These are phyloP conservation scores for Papilio helenus DNA, from an alignment of 1,140 invertebrate species.

Conservation along the genomic window DNA sequence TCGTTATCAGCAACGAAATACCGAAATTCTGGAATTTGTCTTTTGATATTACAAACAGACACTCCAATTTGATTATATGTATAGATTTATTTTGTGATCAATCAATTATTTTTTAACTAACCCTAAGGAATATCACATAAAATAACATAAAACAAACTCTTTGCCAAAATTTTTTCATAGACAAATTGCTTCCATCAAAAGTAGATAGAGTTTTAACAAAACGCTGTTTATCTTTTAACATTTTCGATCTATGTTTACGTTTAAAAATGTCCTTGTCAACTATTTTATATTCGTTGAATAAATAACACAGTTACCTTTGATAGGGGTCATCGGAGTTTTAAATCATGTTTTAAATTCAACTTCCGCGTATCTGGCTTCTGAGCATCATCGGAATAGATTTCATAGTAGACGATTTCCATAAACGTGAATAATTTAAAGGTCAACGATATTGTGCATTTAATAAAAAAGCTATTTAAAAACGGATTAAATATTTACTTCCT, in stretches of 20 bases:
- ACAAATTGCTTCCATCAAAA: background rate
- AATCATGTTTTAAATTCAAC: conserved; percentile 17
- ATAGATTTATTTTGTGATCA: too few relatives aligned
- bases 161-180: too few relatives aligned
- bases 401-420: background rate
- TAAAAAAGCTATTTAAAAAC: too few relatives aligned
- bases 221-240: background rate
- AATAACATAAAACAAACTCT: too few relatives aligned
- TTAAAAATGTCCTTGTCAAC: background rate
- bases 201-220: background rate
- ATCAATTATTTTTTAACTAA: too few relatives aligned
- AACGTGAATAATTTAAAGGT: background rate
- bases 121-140: too few relatives aligned
- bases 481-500: too few relatives aligned
- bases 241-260: background rate
- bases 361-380: conserved; percentile 12
- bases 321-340: conserved; percentile 17
- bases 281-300: conserved; percentile 22
- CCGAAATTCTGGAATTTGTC: too few relatives aligned
- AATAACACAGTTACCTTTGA: conserved; percentile 12
- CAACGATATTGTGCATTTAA: background rate
- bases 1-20: too few relatives aligned
- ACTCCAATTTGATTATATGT: too few relatives aligned
- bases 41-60: too few relatives aligned
- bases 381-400: background rate